Evolutionary conservation across 2,888 invertebrate species (phyloP).

Genomic region (Escarpia spicata): DNA sequence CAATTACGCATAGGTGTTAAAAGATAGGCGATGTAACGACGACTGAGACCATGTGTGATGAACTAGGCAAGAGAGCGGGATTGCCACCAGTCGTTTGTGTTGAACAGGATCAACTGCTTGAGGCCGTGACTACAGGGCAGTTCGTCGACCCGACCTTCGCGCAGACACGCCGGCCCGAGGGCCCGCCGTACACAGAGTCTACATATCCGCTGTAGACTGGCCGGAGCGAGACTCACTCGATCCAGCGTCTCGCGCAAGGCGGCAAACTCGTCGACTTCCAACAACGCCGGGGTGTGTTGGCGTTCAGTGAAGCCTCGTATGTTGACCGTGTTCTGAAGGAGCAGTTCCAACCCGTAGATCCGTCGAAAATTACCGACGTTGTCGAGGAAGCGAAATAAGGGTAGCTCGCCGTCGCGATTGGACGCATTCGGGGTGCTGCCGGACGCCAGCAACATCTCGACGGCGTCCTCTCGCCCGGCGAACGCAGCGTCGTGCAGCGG

Average conservation of each 20-base stretch:
- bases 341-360: neutral
- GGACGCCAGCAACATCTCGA: neutral
- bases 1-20: too few relatives aligned
- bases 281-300: neutral
- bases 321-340: neutral
- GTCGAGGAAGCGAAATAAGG: neutral
- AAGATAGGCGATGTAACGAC: too few relatives aligned
- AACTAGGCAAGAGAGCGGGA: neutral
- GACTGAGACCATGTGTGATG: neutral
- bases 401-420: neutral
- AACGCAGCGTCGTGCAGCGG: neutral
- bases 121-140: neutral
- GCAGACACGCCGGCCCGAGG: neutral
- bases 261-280: neutral
- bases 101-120: neutral
- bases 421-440: neutral
- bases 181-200: neutral
- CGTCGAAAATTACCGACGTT: neutral
- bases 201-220: neutral
- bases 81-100: constrained; percentile 5
- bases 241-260: neutral
- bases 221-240: neutral
- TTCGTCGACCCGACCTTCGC: neutral
- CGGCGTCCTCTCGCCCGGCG: neutral
- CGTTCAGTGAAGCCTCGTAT: neutral